Percentiles rank a stretch among this genome's conserved stretches.
Conservation (phyloP, 2,888 invertebrate genomes). For the Habrosyne pyritoides region DNA sequence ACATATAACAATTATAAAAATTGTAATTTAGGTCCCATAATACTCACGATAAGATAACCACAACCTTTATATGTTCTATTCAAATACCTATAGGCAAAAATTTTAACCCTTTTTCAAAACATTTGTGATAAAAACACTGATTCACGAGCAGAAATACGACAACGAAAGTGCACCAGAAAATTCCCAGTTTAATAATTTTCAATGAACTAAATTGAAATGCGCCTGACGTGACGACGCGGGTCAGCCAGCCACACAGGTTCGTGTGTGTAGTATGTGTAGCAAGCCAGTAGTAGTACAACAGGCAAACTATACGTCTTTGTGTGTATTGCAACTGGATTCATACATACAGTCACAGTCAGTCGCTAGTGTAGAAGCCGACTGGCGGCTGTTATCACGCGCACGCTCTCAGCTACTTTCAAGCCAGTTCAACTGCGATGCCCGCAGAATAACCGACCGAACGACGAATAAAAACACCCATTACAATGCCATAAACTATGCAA, state of each 20-base stretch:
- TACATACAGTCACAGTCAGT: conserved; percentile 11
- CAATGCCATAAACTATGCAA: conserved; percentile 45
- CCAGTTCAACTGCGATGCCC: conserved; percentile 27
- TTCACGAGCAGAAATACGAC: conserved; percentile 5
- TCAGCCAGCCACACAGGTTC: background rate
- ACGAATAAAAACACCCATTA: conserved; percentile 40
- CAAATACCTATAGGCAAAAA: too few species aligned
- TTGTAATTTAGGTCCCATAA: too few species aligned
- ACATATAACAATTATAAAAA: too few species aligned
- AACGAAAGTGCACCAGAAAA: conserved; percentile 48
- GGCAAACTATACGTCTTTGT: background rate
- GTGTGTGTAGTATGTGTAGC: background rate
- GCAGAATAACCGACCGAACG: conserved; percentile 27
- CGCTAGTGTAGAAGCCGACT: conserved; percentile 9
- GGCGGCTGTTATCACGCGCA: conserved; percentile 14
- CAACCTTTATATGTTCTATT: too few species aligned
- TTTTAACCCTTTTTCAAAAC: too few species aligned
- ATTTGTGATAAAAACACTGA: background rate
- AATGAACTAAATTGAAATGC: conserved; percentile 52
- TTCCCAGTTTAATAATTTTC: conserved; percentile 46
- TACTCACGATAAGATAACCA: too few species aligned
- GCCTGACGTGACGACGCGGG: conserved; percentile 15
- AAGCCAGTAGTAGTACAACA: background rate
- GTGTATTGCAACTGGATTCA: conserved; percentile 2
- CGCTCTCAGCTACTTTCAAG: conserved; percentile 9